Evolutionary conservation across 2,113 vertebrate species (phyloP).

Genomic region (Lasiurus borealis): DNA sequence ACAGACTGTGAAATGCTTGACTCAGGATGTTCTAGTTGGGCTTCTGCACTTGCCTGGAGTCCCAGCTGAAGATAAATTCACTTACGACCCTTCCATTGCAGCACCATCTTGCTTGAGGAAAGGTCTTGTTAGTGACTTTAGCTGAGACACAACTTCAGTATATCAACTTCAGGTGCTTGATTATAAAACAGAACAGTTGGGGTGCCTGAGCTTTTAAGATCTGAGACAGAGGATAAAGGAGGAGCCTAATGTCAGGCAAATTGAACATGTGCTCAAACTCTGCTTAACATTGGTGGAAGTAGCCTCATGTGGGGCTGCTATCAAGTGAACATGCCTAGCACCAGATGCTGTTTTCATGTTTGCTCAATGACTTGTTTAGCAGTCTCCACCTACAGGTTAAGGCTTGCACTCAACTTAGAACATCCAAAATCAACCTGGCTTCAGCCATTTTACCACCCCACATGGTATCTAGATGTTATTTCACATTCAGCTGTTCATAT

Average conservation of each 20-base stretch:
- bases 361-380: not conserved
- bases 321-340: accelerated
- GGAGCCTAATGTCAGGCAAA: not conserved
- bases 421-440: not conserved
- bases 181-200: not conserved
- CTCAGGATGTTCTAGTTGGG: not conserved
- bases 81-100: not conserved
- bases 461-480: not conserved
- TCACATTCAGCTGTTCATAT: not conserved
- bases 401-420: not conserved
- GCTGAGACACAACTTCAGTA: not conserved
- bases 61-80: not conserved
- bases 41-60: not conserved
- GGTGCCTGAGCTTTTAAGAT: not conserved
- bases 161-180: too few species aligned
- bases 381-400: not conserved
- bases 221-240: not conserved
- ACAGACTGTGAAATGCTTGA: not conserved
- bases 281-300: too few species aligned
- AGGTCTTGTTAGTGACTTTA: not conserved
- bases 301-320: too few species aligned
- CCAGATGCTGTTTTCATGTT: not conserved
- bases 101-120: accelerated
- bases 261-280: not conserved
- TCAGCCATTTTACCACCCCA: not conserved